A percentile compares a stretch with the other conserved stretches of the same genome.
These are phyloP conservation scores for Tipula confusa DNA, from an alignment of 2,888 invertebrate genomes.

Conservation along the genomic window DNA sequence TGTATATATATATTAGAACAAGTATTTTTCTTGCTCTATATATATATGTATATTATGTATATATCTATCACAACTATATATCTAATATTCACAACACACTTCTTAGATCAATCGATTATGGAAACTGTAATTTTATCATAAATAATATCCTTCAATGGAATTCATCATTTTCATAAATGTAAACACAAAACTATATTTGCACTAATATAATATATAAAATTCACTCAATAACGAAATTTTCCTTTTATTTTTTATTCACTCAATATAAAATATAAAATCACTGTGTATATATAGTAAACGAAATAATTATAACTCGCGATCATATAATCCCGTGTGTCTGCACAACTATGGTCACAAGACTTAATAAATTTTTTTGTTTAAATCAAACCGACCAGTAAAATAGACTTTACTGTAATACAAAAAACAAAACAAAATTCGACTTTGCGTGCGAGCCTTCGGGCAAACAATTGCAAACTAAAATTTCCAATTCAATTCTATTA, in stretches of 20 bases:
- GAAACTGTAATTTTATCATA: constrained; percentile 1
- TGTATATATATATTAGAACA: neutral
- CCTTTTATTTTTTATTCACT: no score
- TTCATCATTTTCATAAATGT: neutral
- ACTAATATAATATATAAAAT: neutral
- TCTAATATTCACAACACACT: neutral
- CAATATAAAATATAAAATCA: neutral
- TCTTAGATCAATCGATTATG: neutral
- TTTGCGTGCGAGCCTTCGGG: constrained; percentile 47
- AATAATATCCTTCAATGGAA: constrained; percentile 3
- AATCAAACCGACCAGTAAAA: constrained; percentile 34
- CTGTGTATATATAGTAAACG: neutral
- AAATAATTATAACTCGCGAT: neutral
- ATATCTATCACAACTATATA: neutral
- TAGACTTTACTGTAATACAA: neutral
- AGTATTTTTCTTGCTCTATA: neutral
- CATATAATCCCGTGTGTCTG: constrained; percentile 27
- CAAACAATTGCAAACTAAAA: constrained; percentile 51
- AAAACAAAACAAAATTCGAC: neutral
- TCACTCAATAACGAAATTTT: neutral
- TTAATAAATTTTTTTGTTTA: constrained; percentile 31
- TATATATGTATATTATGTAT: neutral
- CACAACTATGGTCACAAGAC: neutral
- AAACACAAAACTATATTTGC: neutral
- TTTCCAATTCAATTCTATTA: constrained; percentile 21